Evolutionary conservation across 2,888 invertebrate genomes (phyloP).

Genomic region (Dinocampus coccinellae): DNA sequence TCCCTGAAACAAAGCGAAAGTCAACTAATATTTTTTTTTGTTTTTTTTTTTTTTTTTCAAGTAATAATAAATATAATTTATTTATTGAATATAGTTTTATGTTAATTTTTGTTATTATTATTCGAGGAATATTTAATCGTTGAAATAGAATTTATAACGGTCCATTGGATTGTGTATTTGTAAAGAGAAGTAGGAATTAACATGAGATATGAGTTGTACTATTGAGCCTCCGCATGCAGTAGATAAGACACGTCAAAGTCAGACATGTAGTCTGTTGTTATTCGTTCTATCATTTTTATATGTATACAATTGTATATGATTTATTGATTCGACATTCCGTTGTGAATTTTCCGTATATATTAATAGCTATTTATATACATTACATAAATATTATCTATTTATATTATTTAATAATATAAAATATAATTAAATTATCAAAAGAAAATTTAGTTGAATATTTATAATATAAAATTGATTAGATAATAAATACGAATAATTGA

Average conservation of each 20-base stretch:
- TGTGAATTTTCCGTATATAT: slow-evolving; percentile 17
- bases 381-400: not conserved
- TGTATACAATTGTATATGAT: slow-evolving; percentile 3
- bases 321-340: slow-evolving; percentile 33
- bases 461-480: too few relatives aligned
- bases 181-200: slow-evolving; percentile 6
- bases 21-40: not conserved
- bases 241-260: slow-evolving; percentile 29
- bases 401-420: not conserved
- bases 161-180: not conserved
- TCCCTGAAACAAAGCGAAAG: slow-evolving; percentile 11
- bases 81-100: not conserved
- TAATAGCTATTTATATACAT: slow-evolving; percentile 9
- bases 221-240: slow-evolving; percentile 13
- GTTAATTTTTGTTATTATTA: not conserved
- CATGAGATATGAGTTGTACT: not conserved
- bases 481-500: too few relatives aligned
- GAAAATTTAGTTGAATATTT: not conserved
- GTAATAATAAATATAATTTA: not conserved
- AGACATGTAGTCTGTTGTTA: slow-evolving; percentile 15
- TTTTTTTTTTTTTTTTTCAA: not conserved
- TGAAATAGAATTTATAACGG: too few relatives aligned
- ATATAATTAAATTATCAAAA: slow-evolving; percentile 2
- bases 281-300: not conserved
- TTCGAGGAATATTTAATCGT: not conserved